Evolutionary conservation across 2,113 vertebrate species (phyloP), one percentile per base, ranked within the genome.

Genomic region (Callopanchax toddi): DNA sequence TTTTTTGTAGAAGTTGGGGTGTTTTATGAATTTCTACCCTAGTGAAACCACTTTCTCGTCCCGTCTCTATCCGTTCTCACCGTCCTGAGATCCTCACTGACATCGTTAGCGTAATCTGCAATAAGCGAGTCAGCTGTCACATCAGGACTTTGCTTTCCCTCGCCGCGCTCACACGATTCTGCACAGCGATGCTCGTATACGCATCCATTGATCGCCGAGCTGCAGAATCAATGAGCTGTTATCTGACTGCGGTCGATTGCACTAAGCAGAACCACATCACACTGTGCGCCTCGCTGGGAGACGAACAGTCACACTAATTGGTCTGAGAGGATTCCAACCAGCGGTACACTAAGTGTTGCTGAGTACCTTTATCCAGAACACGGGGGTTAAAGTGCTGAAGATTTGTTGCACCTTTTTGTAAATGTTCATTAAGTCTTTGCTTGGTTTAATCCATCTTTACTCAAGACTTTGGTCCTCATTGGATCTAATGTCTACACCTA

Each of bases 61-160:
- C 20, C 3, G 1, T 57, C n/a, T 16, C 5, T 37, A 10, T 17
- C 11, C 21, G 1, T 3, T 34, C 18, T 42, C 40, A 6, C 13
- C 34, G 18, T 26, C 60, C 45, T 50, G 53, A 51, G 55, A 63
- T 36, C 65, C 54, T 39, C 36, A 22, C 18, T 67, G 70, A 60
- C 64, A 62, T 26, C 45, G 58, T 79, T 73, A 64, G 36, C n/a
- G 13, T 78, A 52, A 85, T 86, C 76, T 74, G 49, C 40, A 29
- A 32, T 73, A 45, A 68, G 57, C 26, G 0, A 67, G 65, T 58
- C 63, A 71, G 42, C 56, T 42, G 29, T 68, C 63, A 60, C 57
- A 58, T 65, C 52, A 11, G 21, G 18, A 2, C 34, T 22, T 39
- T 51, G 59, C 20, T 20, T 58, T 22, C 20, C 58, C 53, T 22